Conservation (phyloP, 1,140 invertebrate genomes). For the Apis cerana region DNA sequence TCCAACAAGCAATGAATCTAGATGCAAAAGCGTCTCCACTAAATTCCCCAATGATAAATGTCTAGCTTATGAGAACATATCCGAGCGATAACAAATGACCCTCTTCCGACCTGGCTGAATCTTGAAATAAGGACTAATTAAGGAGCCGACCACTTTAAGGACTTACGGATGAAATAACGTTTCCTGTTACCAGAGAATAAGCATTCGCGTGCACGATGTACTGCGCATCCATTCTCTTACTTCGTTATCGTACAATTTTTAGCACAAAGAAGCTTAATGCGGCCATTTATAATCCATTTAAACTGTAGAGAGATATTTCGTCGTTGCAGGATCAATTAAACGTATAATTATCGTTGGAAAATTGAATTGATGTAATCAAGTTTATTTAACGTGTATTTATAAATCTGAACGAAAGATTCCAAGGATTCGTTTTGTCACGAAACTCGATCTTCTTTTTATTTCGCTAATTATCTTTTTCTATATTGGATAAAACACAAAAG, state of each 20-base stretch:
- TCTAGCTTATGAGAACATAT: background rate
- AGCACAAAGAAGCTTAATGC: background rate
- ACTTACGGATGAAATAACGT: background rate
- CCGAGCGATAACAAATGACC: conserved; percentile 12
- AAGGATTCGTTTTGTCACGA: too few species aligned
- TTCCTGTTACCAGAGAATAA: background rate
- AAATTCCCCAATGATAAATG: background rate
- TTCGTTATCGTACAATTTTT: background rate
- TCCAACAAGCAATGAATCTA: background rate
- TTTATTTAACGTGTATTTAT: too few species aligned
- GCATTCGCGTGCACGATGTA: background rate
- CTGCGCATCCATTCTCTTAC: background rate
- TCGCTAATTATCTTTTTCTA: too few species aligned
- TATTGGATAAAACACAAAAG: too few species aligned
- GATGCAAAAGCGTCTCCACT: background rate
- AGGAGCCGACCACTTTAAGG: conserved; percentile 5
- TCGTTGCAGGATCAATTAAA: background rate
- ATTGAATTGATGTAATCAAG: background rate
- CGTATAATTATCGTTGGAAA: background rate
- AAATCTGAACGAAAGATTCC: too few species aligned
- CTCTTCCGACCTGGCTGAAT: background rate
- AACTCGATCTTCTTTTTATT: too few species aligned
- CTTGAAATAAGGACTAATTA: conserved; percentile 28
- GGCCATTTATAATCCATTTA: background rate
- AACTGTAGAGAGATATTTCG: background rate